Evolutionary conservation across 2,113 vertebrate genomes (phyloP), one percentile per base, ranked within the genome.

Genomic region (Candoia aspera): DNA sequence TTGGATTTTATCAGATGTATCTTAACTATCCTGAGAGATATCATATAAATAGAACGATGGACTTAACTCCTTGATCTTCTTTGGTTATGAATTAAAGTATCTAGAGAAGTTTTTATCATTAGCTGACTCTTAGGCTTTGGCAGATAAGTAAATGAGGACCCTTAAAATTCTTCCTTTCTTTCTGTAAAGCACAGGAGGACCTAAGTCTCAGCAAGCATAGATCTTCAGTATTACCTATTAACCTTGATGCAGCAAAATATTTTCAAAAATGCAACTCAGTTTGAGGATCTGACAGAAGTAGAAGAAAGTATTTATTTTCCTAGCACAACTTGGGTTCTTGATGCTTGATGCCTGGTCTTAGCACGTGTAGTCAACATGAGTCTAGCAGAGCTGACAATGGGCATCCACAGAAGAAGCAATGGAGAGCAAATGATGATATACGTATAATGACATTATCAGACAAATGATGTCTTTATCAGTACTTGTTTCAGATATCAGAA

Each of bases 1-100:
- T 86, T 55, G 88, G 90, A 93, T 13, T 89, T 68, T 92, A 86
- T 60, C 54, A 57, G 37, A 33, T 64, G 33, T n/a, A 85, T 57
- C 9, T 57, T 46, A 10, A 37, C 53, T 37, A 64, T 68, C 33
- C 57, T 84, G 33, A 57, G n/a, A 90, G 54, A 33, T 57, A 68
- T 17, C 37, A 73, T 60, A 17, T 37, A 90, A 59, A 73, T 37
- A 85, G 17, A 37, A 64, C 60, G 86, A 94, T 84, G 26, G 26
- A 59, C 6, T 87, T 87, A 60, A 64, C 62, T 24, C 0, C 79
- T 84, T 94, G 37, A 9, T 73, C 59, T 93, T 89, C 19, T 89
- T 1, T 19, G 90, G 64, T 3, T 84, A 33, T 86, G 24, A 79
- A 59, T 94, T 42, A 84, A 55, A 37, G 37, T 86, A 90, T 49